These are phyloP conservation scores for Chionoecetes opilio DNA, from an alignment of 1,140 invertebrate species.

Conservation along the genomic window DNA sequence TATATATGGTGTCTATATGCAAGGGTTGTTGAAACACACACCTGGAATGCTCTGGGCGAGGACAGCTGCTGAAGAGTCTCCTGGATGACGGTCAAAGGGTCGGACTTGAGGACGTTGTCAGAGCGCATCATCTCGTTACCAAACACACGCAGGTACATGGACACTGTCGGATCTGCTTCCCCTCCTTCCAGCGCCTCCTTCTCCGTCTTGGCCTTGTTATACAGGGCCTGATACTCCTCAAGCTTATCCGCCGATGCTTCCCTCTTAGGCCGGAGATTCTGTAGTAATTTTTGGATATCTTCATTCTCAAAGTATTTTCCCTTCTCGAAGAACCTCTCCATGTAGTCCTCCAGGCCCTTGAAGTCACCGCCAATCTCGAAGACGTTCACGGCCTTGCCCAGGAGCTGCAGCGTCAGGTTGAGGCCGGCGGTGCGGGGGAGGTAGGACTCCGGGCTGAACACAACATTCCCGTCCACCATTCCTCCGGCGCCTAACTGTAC, in stretches of 20 bases:
- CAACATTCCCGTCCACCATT: constrained; percentile 49
- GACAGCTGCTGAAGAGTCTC: constrained; percentile 16
- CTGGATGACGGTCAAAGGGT: constrained; percentile 43
- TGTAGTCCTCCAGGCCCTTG: constrained; percentile 50
- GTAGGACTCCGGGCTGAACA: constrained; percentile 66
- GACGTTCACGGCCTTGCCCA: constrained; percentile 57
- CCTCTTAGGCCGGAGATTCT: constrained; percentile 56
- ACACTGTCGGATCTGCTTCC: not conserved
- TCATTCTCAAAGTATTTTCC: constrained; percentile 56
- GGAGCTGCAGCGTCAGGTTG: constrained; percentile 65
- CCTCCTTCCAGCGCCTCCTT: not conserved
- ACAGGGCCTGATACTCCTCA: constrained; percentile 47
- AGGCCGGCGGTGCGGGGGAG: constrained; percentile 54
- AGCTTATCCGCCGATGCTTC: not conserved
- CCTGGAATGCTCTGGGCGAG: constrained; percentile 65
- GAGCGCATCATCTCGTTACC: constrained; percentile 55
- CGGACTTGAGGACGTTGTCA: constrained; percentile 42
- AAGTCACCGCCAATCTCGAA: constrained; percentile 70
- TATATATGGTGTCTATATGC: too few relatives aligned
- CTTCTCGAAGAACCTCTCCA: constrained; percentile 54
- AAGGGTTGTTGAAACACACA: not conserved
- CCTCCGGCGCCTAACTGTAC: constrained; percentile 56
- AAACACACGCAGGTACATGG: constrained; percentile 53
- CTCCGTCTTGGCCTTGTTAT: constrained; percentile 20
- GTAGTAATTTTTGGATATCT: not conserved